Evolutionary conservation across 1,140 invertebrate species (phyloP).

Genomic region (Hycleus phaleratus): DNA sequence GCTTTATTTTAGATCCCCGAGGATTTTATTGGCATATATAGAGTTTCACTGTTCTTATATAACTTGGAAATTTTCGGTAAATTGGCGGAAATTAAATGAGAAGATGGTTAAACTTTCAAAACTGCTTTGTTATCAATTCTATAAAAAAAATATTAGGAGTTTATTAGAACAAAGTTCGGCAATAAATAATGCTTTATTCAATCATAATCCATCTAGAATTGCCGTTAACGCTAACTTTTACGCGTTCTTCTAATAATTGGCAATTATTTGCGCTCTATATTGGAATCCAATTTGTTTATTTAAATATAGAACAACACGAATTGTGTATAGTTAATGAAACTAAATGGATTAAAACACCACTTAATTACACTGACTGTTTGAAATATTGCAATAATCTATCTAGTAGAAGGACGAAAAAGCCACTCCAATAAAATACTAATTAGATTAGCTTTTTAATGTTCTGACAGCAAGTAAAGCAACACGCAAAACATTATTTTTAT

Average conservation of each 20-base stretch:
- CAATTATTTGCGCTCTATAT: no score
- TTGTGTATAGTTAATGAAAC: no score
- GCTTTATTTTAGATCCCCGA: background rate
- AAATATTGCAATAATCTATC: constrained; percentile 26
- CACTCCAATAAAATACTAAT: constrained; percentile 33
- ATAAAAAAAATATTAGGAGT: no score
- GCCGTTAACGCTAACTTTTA: no score
- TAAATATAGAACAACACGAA: no score
- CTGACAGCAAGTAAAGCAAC: background rate
- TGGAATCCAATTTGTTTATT: no score
- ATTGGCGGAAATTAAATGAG: background rate
- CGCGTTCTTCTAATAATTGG: no score
- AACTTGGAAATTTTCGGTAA: background rate
- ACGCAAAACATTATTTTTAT: constrained; percentile 24
- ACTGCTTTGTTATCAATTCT: no score
- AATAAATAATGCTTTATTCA: no score
- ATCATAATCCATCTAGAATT: no score
- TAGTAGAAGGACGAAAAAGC: constrained; percentile 19
- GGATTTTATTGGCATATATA: background rate
- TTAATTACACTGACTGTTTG: constrained; percentile 23
- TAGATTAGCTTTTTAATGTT: constrained; percentile 32
- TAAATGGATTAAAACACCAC: constrained; percentile 17
- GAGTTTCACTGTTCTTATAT: background rate
- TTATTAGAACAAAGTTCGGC: no score
- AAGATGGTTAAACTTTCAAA: no score